phyloP scores from a whole-genome alignment of 2,888 invertebrate genomes.

The Drosophila niveifrons region DNA sequence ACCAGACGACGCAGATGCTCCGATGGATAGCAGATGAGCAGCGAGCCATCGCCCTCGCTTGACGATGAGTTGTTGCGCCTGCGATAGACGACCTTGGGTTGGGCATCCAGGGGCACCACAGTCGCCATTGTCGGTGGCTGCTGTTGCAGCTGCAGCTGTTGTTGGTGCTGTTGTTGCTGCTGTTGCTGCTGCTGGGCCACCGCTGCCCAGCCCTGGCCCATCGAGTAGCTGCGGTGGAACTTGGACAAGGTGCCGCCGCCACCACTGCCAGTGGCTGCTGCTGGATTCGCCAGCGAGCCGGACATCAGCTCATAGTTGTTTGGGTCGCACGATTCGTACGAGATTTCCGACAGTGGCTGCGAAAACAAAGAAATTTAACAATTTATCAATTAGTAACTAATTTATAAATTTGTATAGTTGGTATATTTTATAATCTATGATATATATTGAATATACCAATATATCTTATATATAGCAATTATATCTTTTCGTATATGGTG shows the following conservation, averaged over 20 bases:
- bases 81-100: conserved; percentile 86
- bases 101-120: conserved; percentile 51
- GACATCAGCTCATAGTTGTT: conserved; percentile 83
- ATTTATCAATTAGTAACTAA: too few relatives aligned
- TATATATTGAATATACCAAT: too few relatives aligned
- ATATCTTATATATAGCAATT: too few relatives aligned
- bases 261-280: conserved; percentile 39
- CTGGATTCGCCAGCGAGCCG: conserved; percentile 66
- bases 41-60: conserved; percentile 87
- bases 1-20: conserved; percentile 93
- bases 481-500: too few relatives aligned
- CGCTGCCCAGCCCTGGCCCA: conserved; percentile 89
- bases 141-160: conserved; percentile 41
- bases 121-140: conserved; percentile 24
- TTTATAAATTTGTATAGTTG: background rate
- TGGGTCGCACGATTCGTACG: conserved; percentile 85
- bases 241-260: conserved; percentile 72
- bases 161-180: conserved; percentile 35
- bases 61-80: conserved; percentile 90
- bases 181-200: conserved; percentile 78
- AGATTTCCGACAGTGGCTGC: conserved; percentile 85
- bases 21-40: conserved; percentile 94
- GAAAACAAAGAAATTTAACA: background rate
- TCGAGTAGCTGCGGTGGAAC: conserved; percentile 94
- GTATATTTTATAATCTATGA: too few relatives aligned